Evolutionary conservation across 2,113 vertebrate species (phyloP).

Genomic region (Aphyosemion australe): DNA sequence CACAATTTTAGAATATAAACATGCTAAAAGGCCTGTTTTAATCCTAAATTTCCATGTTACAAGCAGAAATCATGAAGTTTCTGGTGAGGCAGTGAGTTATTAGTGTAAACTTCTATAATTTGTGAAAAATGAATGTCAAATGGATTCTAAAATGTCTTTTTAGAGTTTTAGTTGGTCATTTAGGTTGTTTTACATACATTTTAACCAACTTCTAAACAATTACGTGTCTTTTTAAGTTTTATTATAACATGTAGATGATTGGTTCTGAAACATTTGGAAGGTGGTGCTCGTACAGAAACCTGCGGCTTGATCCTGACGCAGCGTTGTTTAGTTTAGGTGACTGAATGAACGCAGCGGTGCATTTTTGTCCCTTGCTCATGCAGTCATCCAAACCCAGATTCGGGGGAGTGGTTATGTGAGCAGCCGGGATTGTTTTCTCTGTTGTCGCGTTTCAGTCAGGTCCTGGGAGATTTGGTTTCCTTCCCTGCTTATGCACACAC

Average conservation of each 20-base stretch:
- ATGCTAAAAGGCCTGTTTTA: background rate
- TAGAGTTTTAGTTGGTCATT: too few species aligned
- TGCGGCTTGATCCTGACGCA: too few species aligned
- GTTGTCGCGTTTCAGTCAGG: conserved; percentile 54
- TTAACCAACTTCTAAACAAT: too few species aligned
- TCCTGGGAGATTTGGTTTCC: conserved; percentile 69
- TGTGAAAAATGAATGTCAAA: conserved; percentile 2
- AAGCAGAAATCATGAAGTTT: conserved; percentile 13
- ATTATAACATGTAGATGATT: too few species aligned
- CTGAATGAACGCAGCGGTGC: conserved; percentile 13
- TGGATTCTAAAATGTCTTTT: too few species aligned
- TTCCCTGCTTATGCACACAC: conserved; percentile 70
- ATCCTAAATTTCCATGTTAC: background rate
- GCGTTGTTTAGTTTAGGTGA: conserved; percentile 3
- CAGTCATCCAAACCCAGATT: conserved; percentile 26
- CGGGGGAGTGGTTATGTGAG: conserved; percentile 47
- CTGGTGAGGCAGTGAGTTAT: background rate
- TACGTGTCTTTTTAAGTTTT: too few species aligned
- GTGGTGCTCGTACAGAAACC: too few species aligned
- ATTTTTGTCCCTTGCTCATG: conserved; percentile 28
- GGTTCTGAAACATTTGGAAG: too few species aligned
- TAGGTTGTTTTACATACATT: too few species aligned
- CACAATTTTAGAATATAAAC: too few species aligned
- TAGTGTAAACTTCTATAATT: conserved; percentile 19
- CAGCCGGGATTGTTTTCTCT: conserved; percentile 62